A percentile compares a stretch with the other conserved stretches of the same genome.
phyloP scores from a whole-genome alignment of 2,888 invertebrate genomes.

The Acheta domesticus region DNA sequence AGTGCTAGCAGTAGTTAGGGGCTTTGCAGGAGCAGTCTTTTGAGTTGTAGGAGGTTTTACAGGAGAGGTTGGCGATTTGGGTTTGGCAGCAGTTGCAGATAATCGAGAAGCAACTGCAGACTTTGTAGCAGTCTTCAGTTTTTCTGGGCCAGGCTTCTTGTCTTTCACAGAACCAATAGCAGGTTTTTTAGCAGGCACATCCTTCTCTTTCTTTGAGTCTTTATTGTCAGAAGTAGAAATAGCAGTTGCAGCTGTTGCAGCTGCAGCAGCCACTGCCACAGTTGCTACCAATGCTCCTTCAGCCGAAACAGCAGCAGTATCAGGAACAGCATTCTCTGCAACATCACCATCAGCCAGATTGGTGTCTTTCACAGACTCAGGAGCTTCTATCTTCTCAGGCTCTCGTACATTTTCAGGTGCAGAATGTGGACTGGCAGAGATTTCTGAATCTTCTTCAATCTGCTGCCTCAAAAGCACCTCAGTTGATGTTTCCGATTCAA shows the following conservation, averaged over 20 bases:
- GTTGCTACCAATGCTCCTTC: conserved; percentile 12
- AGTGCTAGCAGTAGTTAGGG: conserved; percentile 22
- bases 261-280: conserved; percentile 34
- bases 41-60: conserved; percentile 37
- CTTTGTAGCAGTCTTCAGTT: conserved; percentile 35
- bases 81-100: conserved; percentile 36
- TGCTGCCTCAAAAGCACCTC: not conserved
- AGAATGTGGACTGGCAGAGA: not conserved
- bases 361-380: not conserved
- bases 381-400: not conserved
- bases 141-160: conserved; percentile 25
- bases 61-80: conserved; percentile 41
- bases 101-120: conserved; percentile 27
- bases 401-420: too few species aligned
- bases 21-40: not conserved
- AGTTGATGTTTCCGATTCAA: too few species aligned
- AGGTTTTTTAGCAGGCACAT: conserved; percentile 33
- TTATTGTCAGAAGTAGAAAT: not conserved
- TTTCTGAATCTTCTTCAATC: not conserved
- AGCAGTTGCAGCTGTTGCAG: conserved; percentile 37
- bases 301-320: not conserved
- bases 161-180: conserved; percentile 33
- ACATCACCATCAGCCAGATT: not conserved
- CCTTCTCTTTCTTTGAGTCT: conserved; percentile 39
- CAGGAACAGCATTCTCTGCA: not conserved